Conservation (phyloP, 2,797 vertebrate genomes). For the Echiichthys vipera region DNA sequence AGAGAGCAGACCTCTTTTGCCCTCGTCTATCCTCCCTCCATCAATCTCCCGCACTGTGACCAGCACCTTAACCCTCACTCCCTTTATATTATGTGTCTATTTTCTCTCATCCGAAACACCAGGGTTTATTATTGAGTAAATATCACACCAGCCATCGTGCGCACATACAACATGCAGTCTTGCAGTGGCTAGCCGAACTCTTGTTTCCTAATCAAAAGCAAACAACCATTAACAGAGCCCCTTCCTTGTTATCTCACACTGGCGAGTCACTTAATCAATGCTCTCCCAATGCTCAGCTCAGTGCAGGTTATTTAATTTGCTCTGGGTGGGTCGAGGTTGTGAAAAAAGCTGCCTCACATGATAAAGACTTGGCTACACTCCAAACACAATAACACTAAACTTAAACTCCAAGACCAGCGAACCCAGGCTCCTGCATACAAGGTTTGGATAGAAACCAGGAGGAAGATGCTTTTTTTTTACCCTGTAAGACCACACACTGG, state of each 20-base stretch:
- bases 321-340: slow-evolving; percentile 22
- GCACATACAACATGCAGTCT: slow-evolving; percentile 51
- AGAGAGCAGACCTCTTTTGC: slow-evolving; percentile 44
- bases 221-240: slow-evolving; percentile 69
- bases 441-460: slow-evolving; percentile 23
- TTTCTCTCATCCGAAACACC: slow-evolving; percentile 53
- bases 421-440: slow-evolving; percentile 26
- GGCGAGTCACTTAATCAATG: slow-evolving; percentile 58
- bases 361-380: slow-evolving; percentile 61
- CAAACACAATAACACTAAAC: slow-evolving; percentile 61
- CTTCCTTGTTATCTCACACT: slow-evolving; percentile 62
- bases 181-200: slow-evolving; percentile 28
- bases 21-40: slow-evolving; percentile 48
- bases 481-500: slow-evolving; percentile 27
- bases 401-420: slow-evolving; percentile 41
- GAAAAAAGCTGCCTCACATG: slow-evolving; percentile 40
- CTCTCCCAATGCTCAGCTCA: slow-evolving; percentile 43
- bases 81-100: slow-evolving; percentile 32
- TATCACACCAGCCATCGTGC: slow-evolving; percentile 24
- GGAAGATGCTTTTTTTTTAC: slow-evolving; percentile 26
- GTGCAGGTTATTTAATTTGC: slow-evolving; percentile 23
- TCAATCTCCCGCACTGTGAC: slow-evolving; percentile 56
- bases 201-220: slow-evolving; percentile 74
- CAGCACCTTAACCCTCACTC: slow-evolving; percentile 47
- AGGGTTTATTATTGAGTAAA: slow-evolving; percentile 60